Evolutionary conservation across 2,113 vertebrate genomes (phyloP), one percentile per base, ranked within the genome.

Genomic region (Balaeniceps rex): DNA sequence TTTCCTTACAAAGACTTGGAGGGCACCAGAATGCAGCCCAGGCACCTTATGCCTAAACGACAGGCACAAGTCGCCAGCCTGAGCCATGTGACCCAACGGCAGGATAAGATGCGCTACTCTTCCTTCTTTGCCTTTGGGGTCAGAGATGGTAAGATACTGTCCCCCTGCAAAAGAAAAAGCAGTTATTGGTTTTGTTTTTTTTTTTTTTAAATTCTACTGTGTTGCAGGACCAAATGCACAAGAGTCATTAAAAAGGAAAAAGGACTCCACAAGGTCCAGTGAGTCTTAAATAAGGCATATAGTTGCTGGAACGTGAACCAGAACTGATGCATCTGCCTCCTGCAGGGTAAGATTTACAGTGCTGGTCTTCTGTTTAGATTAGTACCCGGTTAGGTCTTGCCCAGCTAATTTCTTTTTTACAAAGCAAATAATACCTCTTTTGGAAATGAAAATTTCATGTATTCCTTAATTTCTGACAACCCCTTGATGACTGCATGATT

Each of bases 1-100:
- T 47, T 98, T 99, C 96, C 99, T 98, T 75, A 99, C 98, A 42
- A 99, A 99, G 95, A 99, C 99, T 64, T 99, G 99, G 85, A 99
- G 98, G 83, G 98, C 97, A 31, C 98, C 99, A 3, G 99, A 97
- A n/a, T 98, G 99, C 94, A 98, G 98, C 8, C 99, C 99, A 0
- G 98, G 98, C 94, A 99, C 98, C 92, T 98, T 99, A 95, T 99
- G 99, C 74, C 98, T 98, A 70, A 99, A 99, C 0, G 99, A 99
- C 93, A 99, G 97, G 95, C 99, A 99, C 92, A 99, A 87, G 92
- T 99, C 98, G 3, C 98, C 98, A 0, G 98, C 93, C 19, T 97
- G 98, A 98, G 98, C 97, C 86, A 95, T 54, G 28, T 96, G 98
- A 9, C 95, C 98, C 65, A 99, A 94, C 0, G 98, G 99, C 25